phyloP scores from a whole-genome alignment of 92 coral and sea anemone genomes.

The Siderastrea radians region DNA sequence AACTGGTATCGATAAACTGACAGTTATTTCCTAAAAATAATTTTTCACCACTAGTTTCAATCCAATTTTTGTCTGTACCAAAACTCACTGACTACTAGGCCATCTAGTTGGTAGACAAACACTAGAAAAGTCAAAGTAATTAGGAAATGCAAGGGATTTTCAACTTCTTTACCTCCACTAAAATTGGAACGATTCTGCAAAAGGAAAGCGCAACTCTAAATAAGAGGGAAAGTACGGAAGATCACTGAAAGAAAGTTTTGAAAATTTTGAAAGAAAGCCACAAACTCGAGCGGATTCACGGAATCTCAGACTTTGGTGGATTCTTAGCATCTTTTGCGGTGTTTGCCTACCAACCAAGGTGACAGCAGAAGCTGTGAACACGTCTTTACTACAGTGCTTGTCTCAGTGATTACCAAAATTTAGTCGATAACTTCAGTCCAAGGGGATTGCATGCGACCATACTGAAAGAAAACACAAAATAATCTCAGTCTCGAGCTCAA shows the following conservation, averaged over 20 bases:
- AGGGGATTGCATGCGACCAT: conserved; percentile 38
- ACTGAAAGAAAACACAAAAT: conserved; percentile 39
- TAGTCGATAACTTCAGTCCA: conserved; percentile 50
- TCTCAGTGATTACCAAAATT: neutral
- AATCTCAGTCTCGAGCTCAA: neutral
- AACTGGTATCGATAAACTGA: neutral
- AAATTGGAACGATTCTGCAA: no score
- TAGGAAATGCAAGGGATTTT: neutral
- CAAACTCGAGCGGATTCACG: neutral
- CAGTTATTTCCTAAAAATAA: neutral
- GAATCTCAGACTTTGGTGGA: neutral
- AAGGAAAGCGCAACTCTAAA: no score
- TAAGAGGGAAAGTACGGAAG: neutral
- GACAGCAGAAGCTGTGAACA: neutral
- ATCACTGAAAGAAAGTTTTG: no score
- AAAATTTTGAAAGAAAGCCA: neutral
- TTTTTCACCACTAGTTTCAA: neutral
- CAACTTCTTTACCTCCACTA: no score
- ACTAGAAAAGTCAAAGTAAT: neutral
- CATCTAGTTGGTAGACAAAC: neutral
- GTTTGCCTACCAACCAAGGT: neutral
- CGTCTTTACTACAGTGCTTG: neutral
- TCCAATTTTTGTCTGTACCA: neutral
- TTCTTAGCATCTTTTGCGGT: neutral
- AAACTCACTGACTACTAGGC: neutral